A percentile compares a stretch with the other conserved stretches of the same genome.
Conservation (phyloP, 1,140 invertebrate species). For the Plectus sambesii region DNA sequence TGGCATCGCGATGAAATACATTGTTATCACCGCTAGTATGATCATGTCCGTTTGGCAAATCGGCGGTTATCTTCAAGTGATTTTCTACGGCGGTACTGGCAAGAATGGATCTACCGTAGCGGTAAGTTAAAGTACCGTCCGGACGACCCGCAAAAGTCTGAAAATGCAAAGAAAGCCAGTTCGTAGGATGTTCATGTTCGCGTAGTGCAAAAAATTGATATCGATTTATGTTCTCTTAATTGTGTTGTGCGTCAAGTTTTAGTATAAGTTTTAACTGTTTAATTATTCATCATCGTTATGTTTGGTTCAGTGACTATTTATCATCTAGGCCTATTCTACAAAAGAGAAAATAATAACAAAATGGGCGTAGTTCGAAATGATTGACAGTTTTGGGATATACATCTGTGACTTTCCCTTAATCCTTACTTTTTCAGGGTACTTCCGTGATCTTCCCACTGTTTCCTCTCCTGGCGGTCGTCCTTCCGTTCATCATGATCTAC, state of each 20-base stretch:
- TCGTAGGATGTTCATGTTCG: too few relatives aligned
- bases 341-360: too few relatives aligned
- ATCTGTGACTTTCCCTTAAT: conserved; percentile 13
- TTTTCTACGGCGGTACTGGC: conserved; percentile 76
- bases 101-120: conserved; percentile 93
- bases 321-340: too few relatives aligned
- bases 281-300: conserved; percentile 7
- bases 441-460: conserved; percentile 92
- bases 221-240: too few relatives aligned
- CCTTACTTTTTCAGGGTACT: conserved; percentile 66
- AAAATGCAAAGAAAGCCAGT: conserved; percentile 7
- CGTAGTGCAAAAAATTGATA: too few relatives aligned
- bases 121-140: too few relatives aligned
- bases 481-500: conserved; percentile 83
- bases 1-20: conserved; percentile 27
- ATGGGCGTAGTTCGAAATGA: too few relatives aligned
- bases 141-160: not conserved
- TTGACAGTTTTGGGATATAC: conserved; percentile 3
- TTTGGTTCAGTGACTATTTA: too few relatives aligned
- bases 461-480: conserved; percentile 74
- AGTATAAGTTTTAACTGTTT: conserved; percentile 10
- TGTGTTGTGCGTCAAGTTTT: conserved; percentile 7
- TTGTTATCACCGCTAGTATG: conserved; percentile 22
- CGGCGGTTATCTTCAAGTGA: conserved; percentile 36
- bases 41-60: conserved; percentile 33